A percentile compares a stretch with the other conserved stretches of the same genome.
These are phyloP conservation scores for Brachionus sp. DNA, from an alignment of 1,140 invertebrate genomes.

Conservation along the genomic window DNA sequence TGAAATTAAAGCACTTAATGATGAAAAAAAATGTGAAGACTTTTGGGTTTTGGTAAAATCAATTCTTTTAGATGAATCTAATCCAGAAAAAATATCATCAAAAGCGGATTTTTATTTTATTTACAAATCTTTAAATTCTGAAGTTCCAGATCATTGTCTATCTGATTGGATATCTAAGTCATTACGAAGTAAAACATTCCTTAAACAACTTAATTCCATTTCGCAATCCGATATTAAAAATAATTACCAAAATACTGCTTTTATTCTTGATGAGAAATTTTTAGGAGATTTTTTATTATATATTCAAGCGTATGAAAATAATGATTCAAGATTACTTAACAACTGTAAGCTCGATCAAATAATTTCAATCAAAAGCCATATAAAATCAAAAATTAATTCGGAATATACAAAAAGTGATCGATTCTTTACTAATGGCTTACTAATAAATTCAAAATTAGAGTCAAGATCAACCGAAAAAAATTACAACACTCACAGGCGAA, in stretches of 20 bases:
- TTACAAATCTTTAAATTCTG: not conserved
- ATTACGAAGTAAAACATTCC: slow-evolving; percentile 25
- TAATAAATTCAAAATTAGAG: not conserved
- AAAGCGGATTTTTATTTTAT: not conserved
- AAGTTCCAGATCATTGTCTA: not conserved
- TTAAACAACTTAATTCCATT: not conserved
- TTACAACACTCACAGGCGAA: not conserved
- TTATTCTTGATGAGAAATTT: not conserved
- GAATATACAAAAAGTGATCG: not conserved
- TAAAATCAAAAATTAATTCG: not conserved
- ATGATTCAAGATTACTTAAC: not conserved
- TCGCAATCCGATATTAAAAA: not conserved
- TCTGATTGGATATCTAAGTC: slow-evolving; percentile 17
- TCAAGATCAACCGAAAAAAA: not conserved
- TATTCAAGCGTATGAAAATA: not conserved
- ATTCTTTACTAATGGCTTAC: not conserved
- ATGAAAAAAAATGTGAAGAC: not conserved
- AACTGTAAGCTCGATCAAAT: not conserved
- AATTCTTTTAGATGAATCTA: not conserved
- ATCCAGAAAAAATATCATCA: not conserved
- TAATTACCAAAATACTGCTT: not conserved
- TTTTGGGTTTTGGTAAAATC: not conserved
- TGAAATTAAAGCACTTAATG: not conserved
- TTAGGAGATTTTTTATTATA: slow-evolving; percentile 6
- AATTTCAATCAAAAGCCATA: not conserved